Conservation (phyloP, 2,888 invertebrate species). For the Venustoraphidia nigricollis region DNA sequence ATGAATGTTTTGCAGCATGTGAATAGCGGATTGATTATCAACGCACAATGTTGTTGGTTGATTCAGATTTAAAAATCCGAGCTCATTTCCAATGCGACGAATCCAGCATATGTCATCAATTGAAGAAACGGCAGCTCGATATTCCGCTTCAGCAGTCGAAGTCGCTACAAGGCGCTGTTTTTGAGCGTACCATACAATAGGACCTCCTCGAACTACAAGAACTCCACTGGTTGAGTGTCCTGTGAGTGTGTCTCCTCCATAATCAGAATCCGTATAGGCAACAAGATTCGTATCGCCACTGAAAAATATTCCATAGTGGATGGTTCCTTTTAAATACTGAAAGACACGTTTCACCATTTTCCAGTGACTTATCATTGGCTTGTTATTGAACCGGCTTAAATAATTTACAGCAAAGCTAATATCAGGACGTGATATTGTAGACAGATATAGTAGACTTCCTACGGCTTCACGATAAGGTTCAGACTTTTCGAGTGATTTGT, state of each 20-base stretch:
- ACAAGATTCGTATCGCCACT: slow-evolving; percentile 10
- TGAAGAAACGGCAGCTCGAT: slow-evolving; percentile 16
- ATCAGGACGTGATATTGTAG: slow-evolving; percentile 16
- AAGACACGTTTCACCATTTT: slow-evolving; percentile 12
- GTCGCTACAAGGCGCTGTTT: slow-evolving; percentile 12
- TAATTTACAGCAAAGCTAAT: slow-evolving; percentile 17
- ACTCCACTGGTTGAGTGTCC: slow-evolving; percentile 16
- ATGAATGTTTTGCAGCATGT: slow-evolving; percentile 16
- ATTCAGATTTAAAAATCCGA: no score
- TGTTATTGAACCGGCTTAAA: slow-evolving; percentile 11
- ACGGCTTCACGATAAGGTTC: slow-evolving; percentile 13
- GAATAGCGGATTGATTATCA: slow-evolving; percentile 18
- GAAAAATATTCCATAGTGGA: slow-evolving; percentile 13
- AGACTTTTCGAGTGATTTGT: slow-evolving; percentile 9
- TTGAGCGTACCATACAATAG: slow-evolving; percentile 15
- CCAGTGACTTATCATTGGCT: slow-evolving; percentile 13
- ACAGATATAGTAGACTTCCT: slow-evolving; percentile 13
- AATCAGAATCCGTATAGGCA: slow-evolving; percentile 12
- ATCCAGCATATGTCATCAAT: slow-evolving; percentile 19
- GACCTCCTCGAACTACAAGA: slow-evolving; percentile 14
- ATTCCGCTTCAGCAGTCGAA: slow-evolving; percentile 19
- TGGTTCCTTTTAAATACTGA: slow-evolving; percentile 12
- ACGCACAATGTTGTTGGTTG: slow-evolving; percentile 14
- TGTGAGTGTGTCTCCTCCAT: slow-evolving; percentile 11
- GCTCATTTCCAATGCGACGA: slow-evolving; percentile 13